Conservation (phyloP, 2,888 invertebrate genomes). For the Aproaerema taeniolella region DNA sequence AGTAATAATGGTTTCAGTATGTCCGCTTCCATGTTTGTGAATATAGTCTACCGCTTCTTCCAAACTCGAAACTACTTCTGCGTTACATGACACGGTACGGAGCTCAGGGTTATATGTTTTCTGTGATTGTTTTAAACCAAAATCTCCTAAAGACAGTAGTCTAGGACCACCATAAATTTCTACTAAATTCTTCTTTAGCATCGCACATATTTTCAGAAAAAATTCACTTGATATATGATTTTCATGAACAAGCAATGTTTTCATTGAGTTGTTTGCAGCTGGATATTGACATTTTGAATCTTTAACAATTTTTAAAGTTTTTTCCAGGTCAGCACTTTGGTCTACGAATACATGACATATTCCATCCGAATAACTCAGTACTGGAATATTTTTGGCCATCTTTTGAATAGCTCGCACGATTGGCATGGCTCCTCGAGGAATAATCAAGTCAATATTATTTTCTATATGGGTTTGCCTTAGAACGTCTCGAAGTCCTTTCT, state of each 20-base stretch:
- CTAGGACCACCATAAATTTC: conserved; percentile 94
- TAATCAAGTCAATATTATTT: conserved; percentile 97
- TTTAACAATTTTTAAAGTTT: conserved; percentile 91
- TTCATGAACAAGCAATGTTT: conserved; percentile 96
- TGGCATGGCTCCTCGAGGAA: conserved; percentile 97
- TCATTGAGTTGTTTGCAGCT: conserved; percentile 99
- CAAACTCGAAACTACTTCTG: conserved; percentile 94
- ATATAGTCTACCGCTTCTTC: conserved; percentile 96
- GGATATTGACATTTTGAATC: conserved; percentile 99
- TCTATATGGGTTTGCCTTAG: conserved; percentile 95
- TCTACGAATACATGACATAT: conserved; percentile 98
- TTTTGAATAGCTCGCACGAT: conserved; percentile 92
- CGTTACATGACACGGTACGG: conserved; percentile 93
- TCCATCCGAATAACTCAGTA: conserved; percentile 98
- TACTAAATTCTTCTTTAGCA: conserved; percentile 93
- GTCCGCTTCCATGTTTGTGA: conserved; percentile 95
- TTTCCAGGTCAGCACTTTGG: conserved; percentile 89
- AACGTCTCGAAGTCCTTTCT: conserved; percentile 97
- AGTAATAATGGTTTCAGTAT: conserved; percentile 97
- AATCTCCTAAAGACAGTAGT: conserved; percentile 88
- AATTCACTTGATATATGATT: conserved; percentile 81
- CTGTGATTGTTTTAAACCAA: conserved; percentile 95
- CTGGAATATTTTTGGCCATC: conserved; percentile 96
- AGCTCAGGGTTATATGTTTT: conserved; percentile 95
- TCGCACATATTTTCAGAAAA: conserved; percentile 92